Percentiles rank a stretch among this genome's conserved stretches.
phyloP scores from a whole-genome alignment of 1,140 invertebrate species.

The Euura lappo region DNA sequence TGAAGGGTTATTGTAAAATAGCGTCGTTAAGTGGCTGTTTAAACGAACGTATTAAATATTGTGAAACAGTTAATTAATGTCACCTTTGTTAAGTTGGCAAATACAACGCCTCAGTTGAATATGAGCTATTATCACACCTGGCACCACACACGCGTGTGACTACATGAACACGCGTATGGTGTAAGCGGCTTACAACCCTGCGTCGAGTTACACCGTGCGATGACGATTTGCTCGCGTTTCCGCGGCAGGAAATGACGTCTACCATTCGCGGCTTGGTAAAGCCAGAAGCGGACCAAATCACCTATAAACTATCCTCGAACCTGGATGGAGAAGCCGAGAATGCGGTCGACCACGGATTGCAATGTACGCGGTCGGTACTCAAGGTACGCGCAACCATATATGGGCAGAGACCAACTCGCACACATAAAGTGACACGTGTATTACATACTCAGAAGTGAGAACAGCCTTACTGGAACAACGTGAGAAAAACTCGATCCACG shows the following conservation, averaged over 20 bases:
- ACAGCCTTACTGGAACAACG: too few species aligned
- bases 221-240: not conserved
- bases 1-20: too few species aligned
- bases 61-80: not conserved
- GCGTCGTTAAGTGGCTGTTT: too few species aligned
- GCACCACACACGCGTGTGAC: too few species aligned
- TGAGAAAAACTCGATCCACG: too few species aligned
- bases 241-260: not conserved
- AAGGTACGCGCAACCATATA: not conserved
- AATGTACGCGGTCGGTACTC: not conserved
- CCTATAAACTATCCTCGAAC: not conserved
- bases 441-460: not conserved
- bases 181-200: not conserved
- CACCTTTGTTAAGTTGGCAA: not conserved
- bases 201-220: not conserved
- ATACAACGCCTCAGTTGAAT: not conserved
- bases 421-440: not conserved
- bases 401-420: not conserved
- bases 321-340: not conserved
- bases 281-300: conserved; percentile 1
- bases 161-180: not conserved
- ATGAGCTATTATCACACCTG: too few species aligned
- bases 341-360: not conserved
- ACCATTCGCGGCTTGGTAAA: not conserved
- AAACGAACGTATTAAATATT: not conserved